Evolutionary conservation across 1,140 invertebrate genomes (phyloP), one percentile per base, ranked within the genome.

Genomic region (Bombus haemorrhoidalis): DNA sequence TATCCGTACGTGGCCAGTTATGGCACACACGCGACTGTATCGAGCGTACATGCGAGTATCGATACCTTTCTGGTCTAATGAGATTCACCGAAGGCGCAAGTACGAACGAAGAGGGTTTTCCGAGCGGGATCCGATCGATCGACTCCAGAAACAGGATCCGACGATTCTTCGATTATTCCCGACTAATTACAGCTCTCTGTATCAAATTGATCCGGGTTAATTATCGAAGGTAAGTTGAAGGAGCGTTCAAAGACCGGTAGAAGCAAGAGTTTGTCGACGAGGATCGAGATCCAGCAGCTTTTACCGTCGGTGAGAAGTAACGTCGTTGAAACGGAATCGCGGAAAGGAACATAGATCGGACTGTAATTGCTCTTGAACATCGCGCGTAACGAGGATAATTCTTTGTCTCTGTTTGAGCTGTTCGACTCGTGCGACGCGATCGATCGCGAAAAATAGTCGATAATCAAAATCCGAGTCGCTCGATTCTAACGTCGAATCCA

Each of bases 61-160:
- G 73, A 83, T 83, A 83, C 43, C 62, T n/a, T 64, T 22, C 68
- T 79, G 53, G 39, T 75, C 83, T 86, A 86, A 86, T 76, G 85
- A 86, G 85, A 86, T 86, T 86, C 85, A 32, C 62, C 73, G 37
- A 22, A 68, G 71, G 47, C 47, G 80, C 41, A 34, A 57, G 69
- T 71, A 74, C 59, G 57, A 74, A 73, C 76, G 57, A 74, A 66
- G 43, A 83, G 76, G 43, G 34, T 72, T 79, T 62, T 43, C 83
- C 53, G 25, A 53, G 32, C 32, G 41, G 41, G 22, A 37, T 62
- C 25, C 37, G 22, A 79, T 32, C 76, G 75, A 71, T 69, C 75
- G 39, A 78, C 53, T 59, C 22, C 13, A 12, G 41, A 18, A 32
- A 22, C 47, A 32, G n/a, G 59, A 75, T 76, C 75, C 73, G 22